A percentile compares a stretch with the other conserved stretches of the same genome.
These are phyloP conservation scores for Rhombomys opimus DNA, from an alignment of 2,113 vertebrate species.

Conservation along the genomic window DNA sequence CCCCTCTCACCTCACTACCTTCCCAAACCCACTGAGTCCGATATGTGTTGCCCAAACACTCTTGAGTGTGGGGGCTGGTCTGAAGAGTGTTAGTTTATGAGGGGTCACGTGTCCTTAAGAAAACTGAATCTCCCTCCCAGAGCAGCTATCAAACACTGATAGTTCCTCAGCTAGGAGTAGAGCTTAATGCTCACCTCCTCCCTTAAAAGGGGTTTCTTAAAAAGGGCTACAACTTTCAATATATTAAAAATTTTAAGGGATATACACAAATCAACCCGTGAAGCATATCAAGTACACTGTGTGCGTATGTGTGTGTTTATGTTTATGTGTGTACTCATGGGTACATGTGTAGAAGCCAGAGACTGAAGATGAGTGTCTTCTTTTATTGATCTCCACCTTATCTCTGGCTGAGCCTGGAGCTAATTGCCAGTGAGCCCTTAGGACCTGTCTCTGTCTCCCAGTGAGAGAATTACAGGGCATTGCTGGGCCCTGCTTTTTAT, in stretches of 20 bases:
- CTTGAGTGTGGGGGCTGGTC: not conserved
- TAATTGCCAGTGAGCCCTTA: not conserved
- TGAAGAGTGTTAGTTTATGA: not conserved
- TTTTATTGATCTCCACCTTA: not conserved
- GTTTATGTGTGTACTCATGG: not conserved
- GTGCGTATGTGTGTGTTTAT: not conserved
- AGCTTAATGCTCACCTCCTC: not conserved
- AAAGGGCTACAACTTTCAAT: not conserved
- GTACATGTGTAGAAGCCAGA: not conserved
- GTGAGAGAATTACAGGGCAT: not conserved
- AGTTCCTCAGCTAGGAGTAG: not conserved
- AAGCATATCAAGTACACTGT: not conserved
- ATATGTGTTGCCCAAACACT: not conserved
- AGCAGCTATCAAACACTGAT: not conserved
- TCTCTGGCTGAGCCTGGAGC: not conserved
- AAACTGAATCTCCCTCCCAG: not conserved
- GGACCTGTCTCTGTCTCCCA: not conserved
- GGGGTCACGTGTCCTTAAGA: not conserved
- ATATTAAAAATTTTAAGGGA: no score
- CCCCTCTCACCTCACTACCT: not conserved
- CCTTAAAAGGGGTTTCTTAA: not conserved
- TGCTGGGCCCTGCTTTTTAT: not conserved
- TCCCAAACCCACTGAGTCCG: not conserved
- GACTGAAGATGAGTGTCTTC: not conserved
- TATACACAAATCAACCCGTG: not conserved